Conservation (phyloP, 1,140 invertebrate genomes). For the Drosophila ambigua region DNA sequence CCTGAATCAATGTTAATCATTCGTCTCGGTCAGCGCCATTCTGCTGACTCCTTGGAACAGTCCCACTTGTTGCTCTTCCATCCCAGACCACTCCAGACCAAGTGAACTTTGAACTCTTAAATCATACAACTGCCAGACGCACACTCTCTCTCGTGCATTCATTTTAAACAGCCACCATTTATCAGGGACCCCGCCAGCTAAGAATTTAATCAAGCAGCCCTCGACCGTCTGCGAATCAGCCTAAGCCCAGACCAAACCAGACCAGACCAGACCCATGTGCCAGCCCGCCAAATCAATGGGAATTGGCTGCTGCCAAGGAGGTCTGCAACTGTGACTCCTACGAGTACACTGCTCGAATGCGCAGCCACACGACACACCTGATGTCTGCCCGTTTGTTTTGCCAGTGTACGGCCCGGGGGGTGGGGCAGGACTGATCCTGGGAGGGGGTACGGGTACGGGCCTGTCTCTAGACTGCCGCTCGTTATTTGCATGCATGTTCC, state of each 20-base stretch:
- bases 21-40: constrained; percentile 13
- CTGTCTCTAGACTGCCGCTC: constrained; percentile 18
- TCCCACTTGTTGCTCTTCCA: constrained; percentile 41
- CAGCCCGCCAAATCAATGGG: constrained; percentile 65
- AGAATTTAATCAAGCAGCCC: constrained; percentile 64
- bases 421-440: background rate
- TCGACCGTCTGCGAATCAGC: no score
- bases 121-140: constrained; percentile 62
- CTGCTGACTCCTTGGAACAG: background rate
- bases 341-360: background rate
- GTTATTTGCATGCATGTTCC: constrained; percentile 71
- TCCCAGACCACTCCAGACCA: background rate
- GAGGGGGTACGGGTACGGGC: background rate
- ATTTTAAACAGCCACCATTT: constrained; percentile 65
- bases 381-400: background rate
- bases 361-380: no score
- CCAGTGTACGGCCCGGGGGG: background rate
- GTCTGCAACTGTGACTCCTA: constrained; percentile 56
- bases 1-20: constrained; percentile 63
- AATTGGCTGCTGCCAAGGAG: constrained; percentile 52
- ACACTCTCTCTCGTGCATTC: constrained; percentile 1
- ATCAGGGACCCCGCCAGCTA: constrained; percentile 59
- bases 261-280: constrained; percentile 53
- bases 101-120: constrained; percentile 69
- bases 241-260: constrained; percentile 22